Evolutionary conservation across 2,113 vertebrate species (phyloP), one percentile per base, ranked within the genome.

Genomic region (Gobiocypris rarus): DNA sequence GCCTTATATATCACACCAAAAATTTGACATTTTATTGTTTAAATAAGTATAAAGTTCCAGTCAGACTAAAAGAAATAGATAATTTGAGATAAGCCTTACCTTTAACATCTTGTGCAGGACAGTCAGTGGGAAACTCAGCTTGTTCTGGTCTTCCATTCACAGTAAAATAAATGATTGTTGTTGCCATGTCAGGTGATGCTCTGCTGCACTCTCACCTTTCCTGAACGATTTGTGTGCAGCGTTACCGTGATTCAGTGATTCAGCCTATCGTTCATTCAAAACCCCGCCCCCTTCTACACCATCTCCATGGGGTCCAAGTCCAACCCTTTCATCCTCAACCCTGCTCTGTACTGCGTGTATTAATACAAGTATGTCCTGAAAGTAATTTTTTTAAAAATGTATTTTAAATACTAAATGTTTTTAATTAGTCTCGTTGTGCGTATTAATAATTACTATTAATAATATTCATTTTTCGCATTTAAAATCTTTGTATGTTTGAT

Each of bases 61-160:
- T 67, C 34, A 73, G 22, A 3, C 38, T 54, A 54, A 13, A 69
- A n/a, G 1, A 48, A 54, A 26, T 14, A 52, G 1, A 69, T 22
- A 0, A 52, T 31, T 50, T 50, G 54, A 34, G 14, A 50, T 7
- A 70, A 2, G 24, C 9, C 90, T 61, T 91, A 95, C 95, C 93
- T 94, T 95, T 95, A 59, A 95, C 77, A 31, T 95, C 94, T 84
- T 94, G 92, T 3, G 91, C 87, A 9, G 94, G 93, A 41, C 93
- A 95, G 19, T 93, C 91, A 15, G 87, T 14, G 0, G 89, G 89
- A 84, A 95, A 93, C 88, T 95, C 94, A 0, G 94, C 94, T 84
- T 90, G 89, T 79, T 95, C 94, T 2, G 93, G 93, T 92, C 89
- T 93, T 61, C 93, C 95, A 22, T 93, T 93, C 52, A 94, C 91